These are phyloP conservation scores for Microctenopoma lineatum DNA, from an alignment of 2,797 vertebrate genomes.

Conservation along the genomic window DNA sequence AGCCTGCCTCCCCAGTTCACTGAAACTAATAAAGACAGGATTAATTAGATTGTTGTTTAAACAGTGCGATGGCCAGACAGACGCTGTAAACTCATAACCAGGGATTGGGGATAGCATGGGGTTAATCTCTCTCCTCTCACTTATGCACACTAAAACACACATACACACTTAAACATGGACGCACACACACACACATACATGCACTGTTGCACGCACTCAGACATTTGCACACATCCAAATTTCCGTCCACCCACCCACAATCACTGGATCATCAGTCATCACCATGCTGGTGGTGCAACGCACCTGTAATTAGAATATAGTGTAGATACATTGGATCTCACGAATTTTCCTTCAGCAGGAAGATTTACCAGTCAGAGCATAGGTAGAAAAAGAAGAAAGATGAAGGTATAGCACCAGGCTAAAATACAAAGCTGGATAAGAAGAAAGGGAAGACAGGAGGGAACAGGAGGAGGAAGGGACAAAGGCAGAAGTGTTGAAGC, in stretches of 20 bases:
- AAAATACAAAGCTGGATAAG: constrained; percentile 49
- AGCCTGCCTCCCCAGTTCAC: constrained; percentile 86
- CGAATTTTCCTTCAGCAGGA: constrained; percentile 14
- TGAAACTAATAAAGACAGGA: constrained; percentile 96
- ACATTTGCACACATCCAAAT: constrained; percentile 43
- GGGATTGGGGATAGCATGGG: constrained; percentile 92
- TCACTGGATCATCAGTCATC: constrained; percentile 18
- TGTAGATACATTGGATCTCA: constrained; percentile 14
- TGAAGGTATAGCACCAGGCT: constrained; percentile 27
- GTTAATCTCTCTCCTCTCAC: constrained; percentile 90
- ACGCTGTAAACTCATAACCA: constrained; percentile 94
- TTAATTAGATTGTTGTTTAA: constrained; percentile 97
- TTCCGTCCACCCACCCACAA: constrained; percentile 39
- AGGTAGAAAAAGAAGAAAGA: constrained; percentile 22
- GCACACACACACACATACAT: constrained; percentile 49
- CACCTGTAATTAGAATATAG: constrained; percentile 17
- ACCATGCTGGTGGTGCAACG: constrained; percentile 15
- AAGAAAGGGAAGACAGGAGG: constrained; percentile 37
- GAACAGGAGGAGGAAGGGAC: constrained; percentile 48
- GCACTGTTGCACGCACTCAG: constrained; percentile 52
- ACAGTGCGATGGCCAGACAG: constrained; percentile 92
- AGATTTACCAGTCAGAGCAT: constrained; percentile 12
- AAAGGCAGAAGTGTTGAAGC: constrained; percentile 72
- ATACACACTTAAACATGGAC: constrained; percentile 53
- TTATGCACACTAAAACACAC: constrained; percentile 84